phyloP scores from a whole-genome alignment of 1,140 invertebrate genomes.

The Sitophilus oryzae region DNA sequence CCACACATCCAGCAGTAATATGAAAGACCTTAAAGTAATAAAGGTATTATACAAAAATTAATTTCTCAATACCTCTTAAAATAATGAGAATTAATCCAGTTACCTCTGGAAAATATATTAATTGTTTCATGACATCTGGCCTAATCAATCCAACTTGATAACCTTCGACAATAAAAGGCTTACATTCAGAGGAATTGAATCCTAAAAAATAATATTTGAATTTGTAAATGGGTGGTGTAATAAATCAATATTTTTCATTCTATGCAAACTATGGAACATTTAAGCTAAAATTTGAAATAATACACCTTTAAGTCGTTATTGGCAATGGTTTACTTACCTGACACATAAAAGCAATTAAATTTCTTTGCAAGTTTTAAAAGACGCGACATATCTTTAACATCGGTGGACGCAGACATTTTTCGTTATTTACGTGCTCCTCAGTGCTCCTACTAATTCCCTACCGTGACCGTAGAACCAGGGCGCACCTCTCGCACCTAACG shows the following conservation, averaged over 20 bases:
- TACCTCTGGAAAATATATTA: constrained; percentile 77
- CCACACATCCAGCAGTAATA: constrained; percentile 63
- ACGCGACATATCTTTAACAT: constrained; percentile 52
- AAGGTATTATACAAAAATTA: background rate
- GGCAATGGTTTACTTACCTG: constrained; percentile 63
- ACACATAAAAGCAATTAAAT: constrained; percentile 81
- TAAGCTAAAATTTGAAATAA: too few relatives aligned
- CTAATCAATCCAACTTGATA: constrained; percentile 82
- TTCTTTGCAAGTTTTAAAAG: constrained; percentile 71
- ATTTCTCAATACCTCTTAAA: constrained; percentile 3
- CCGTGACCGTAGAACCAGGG: too few relatives aligned
- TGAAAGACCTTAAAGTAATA: constrained; percentile 59
- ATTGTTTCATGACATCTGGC: constrained; percentile 71
- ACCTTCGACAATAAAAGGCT: constrained; percentile 80
- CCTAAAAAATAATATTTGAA: constrained; percentile 25
- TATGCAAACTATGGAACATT: too few relatives aligned
- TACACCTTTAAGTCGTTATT: too few relatives aligned
- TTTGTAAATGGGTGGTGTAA: constrained; percentile 18
- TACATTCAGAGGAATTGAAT: constrained; percentile 58
- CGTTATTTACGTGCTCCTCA: too few relatives aligned
- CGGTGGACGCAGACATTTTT: constrained; percentile 11
- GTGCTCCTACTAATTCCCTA: background rate
- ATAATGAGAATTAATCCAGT: constrained; percentile 37
- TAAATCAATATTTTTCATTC: constrained; percentile 30
- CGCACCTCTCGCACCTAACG: too few relatives aligned